Evolutionary conservation across 2,797 vertebrate species (phyloP).

Genomic region (Oreochromis mossambicus): DNA sequence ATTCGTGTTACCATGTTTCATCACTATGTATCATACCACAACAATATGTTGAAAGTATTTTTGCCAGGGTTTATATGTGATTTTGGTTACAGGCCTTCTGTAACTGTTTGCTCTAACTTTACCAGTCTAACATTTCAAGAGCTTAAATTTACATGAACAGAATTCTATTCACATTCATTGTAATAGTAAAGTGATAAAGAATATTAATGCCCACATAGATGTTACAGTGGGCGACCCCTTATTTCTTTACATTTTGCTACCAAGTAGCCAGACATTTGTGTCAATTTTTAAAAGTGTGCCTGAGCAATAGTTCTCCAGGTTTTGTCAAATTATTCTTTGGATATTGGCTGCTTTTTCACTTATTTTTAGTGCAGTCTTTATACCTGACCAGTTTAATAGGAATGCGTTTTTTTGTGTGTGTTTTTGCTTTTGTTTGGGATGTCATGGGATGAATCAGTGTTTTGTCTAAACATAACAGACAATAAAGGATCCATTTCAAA

Average conservation of each 20-base stretch:
- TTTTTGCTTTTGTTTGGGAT: accelerated
- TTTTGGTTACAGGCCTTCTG: neutral
- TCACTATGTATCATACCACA: neutral
- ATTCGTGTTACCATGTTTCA: neutral
- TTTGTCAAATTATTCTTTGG: neutral
- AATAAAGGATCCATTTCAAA: neutral
- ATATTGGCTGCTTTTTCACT: neutral
- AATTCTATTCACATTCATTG: neutral
- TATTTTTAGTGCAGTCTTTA: neutral
- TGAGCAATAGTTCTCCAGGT: neutral
- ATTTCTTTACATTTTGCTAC: neutral
- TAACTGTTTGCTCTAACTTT: neutral
- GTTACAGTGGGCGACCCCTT: neutral
- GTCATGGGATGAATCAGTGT: neutral
- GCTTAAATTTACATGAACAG: neutral
- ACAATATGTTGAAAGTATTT: neutral
- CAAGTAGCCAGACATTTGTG: neutral
- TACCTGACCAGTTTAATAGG: neutral
- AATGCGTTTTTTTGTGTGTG: neutral
- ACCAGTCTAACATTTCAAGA: neutral
- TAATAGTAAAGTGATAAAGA: neutral
- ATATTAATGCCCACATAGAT: neutral
- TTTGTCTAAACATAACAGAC: neutral
- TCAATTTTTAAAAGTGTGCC: neutral
- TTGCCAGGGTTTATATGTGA: neutral